phyloP scores from a whole-genome alignment of 2,113 vertebrate genomes.

The Pampusana beccarii region DNA sequence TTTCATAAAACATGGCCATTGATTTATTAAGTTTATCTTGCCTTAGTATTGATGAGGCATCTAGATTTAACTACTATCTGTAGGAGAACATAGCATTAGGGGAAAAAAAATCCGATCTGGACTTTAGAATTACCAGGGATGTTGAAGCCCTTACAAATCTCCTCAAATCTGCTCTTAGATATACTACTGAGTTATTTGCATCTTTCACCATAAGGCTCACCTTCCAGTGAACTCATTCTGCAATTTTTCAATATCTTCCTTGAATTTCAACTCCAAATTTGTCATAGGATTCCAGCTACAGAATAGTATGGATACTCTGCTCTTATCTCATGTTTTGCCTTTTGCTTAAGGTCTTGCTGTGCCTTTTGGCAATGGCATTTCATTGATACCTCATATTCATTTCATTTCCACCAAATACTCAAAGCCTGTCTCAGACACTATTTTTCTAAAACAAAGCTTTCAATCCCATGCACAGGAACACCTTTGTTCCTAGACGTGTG shows the following conservation, averaged over 20 bases:
- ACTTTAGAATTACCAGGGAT: background rate
- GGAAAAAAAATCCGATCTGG: background rate
- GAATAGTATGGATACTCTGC: background rate
- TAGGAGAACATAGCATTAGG: background rate
- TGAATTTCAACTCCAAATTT: background rate
- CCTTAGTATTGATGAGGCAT: background rate
- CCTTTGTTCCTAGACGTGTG: background rate
- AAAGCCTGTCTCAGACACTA: background rate
- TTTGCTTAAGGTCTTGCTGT: background rate
- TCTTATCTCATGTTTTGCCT: background rate
- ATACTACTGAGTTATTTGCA: background rate
- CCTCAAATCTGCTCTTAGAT: background rate
- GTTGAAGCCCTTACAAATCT: background rate
- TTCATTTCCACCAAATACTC: background rate
- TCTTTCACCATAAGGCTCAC: background rate
- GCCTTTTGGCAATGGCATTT: background rate
- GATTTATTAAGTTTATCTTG: background rate
- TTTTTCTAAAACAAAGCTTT: background rate
- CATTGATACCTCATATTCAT: background rate
- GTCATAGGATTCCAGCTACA: background rate
- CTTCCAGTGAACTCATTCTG: background rate
- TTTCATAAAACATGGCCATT: background rate
- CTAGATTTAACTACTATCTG: background rate
- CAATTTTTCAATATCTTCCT: background rate
- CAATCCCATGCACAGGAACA: background rate